Evolutionary conservation across 2,113 vertebrate genomes (phyloP), one percentile per base, ranked within the genome.

Genomic region (Suricata suricatta): DNA sequence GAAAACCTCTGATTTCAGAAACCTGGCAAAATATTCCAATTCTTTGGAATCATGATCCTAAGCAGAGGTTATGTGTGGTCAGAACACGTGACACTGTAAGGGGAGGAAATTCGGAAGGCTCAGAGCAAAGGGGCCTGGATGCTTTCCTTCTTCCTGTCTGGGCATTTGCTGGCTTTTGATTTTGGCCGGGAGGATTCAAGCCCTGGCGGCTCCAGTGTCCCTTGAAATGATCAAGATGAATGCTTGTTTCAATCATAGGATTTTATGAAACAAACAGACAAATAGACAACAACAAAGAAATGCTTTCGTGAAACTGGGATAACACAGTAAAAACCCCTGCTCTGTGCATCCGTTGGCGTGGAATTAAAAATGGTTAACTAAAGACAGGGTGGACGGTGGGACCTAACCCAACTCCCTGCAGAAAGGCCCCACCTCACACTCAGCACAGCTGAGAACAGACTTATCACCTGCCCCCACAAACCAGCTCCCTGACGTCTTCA

Each of bases 201-300:
- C 66, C 90, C 87, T 92, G 83, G 47, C 0, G 76, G 72, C 84
- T 97, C 88, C 50, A 54, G 35, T 63, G 41, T 85, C 63, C 57
- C 80, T 90, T 89, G 66, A 80, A 95, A 97, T 88, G 0, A 31
- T 86, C 98, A 98, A 89, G 21, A 94, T 81, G 76, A 76, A 23
- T 96, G 60, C 38, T 96, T 85, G 52, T 94, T 98, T 97, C 95
- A 95, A 84, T 92, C 47, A 79, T 23, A 91, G 27, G 82, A 44
- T 97, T 96, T 95, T 82, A 69, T 88, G 19, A 72, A 66, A 19
- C n/a, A 87, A 63, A 76, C 15, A 54, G 81, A 33, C 21, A 57
- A 66, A 52, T 5, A 60, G 21, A 87, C 95, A 80, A 83, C 4
- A 76, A 64, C 19, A 87, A 88, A 72, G 72, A 88, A 93, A 52